These are phyloP conservation scores for Pardalotus punctatus DNA, from an alignment of 2,113 vertebrate species.

Conservation along the genomic window DNA sequence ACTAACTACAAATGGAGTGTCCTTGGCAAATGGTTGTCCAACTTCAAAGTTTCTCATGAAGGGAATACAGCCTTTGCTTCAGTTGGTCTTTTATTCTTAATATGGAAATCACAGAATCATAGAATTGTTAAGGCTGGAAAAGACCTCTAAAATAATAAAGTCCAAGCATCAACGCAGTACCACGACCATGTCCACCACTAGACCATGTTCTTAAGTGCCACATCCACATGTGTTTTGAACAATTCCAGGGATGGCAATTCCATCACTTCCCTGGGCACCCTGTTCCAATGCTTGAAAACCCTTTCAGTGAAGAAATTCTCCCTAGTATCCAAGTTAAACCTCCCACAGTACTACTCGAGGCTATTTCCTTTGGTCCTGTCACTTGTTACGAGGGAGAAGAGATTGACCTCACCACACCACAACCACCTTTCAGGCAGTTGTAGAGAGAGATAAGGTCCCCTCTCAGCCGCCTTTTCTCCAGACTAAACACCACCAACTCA, in stretches of 20 bases:
- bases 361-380: background rate
- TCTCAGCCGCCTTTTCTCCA: background rate
- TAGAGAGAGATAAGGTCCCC: background rate
- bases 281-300: background rate
- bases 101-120: background rate
- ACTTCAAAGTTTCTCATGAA: background rate
- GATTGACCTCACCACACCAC: rapidly evolving
- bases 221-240: background rate
- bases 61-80: background rate
- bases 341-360: too few relatives aligned
- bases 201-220: background rate
- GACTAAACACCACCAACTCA: background rate
- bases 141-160: background rate
- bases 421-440: background rate
- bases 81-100: background rate
- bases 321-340: background rate
- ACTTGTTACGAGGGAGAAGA: background rate
- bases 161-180: background rate
- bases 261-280: background rate
- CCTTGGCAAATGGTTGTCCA: background rate
- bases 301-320: background rate
- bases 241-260: rapidly evolving
- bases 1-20: background rate
- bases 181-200: too few relatives aligned
- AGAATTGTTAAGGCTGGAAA: background rate